A percentile compares a stretch with the other conserved stretches of the same genome.
Conservation (phyloP, 2,888 invertebrate genomes). For the Gortyna flavago region DNA sequence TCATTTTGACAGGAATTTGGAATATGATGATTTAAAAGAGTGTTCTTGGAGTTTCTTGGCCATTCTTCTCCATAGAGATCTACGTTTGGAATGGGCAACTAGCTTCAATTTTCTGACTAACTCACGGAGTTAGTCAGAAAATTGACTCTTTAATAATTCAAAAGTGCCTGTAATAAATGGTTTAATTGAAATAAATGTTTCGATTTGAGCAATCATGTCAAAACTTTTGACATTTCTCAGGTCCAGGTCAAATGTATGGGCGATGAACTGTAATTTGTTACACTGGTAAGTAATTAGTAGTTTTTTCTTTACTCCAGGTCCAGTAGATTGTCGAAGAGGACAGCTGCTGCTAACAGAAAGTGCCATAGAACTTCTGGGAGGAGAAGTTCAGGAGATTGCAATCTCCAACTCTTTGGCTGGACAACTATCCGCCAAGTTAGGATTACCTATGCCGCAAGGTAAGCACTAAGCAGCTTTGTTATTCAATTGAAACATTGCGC, state of each 20-base stretch:
- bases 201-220: no score
- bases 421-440: constrained; percentile 90
- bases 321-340: constrained; percentile 92
- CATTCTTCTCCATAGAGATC: no score
- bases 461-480: constrained; percentile 3
- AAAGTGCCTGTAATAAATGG: no score
- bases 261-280: not conserved
- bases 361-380: constrained; percentile 92
- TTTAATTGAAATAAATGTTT: no score
- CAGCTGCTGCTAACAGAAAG: constrained; percentile 91
- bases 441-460: constrained; percentile 83
- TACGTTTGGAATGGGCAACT: no score
- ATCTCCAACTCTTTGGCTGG: constrained; percentile 91
- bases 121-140: no score
- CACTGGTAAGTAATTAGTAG: not conserved
- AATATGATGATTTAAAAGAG: no score
- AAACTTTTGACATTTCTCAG: not conserved
- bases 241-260: not conserved
- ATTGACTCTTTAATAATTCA: no score
- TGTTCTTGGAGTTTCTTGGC: no score
- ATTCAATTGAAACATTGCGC: not conserved
- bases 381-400: constrained; percentile 92
- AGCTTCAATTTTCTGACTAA: no score
- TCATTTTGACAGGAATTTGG: no score
- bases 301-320: constrained; percentile 83